Conservation (phyloP, 37 sponge, comb jelly and placozoan species). For the Petrosia ficiformis region DNA sequence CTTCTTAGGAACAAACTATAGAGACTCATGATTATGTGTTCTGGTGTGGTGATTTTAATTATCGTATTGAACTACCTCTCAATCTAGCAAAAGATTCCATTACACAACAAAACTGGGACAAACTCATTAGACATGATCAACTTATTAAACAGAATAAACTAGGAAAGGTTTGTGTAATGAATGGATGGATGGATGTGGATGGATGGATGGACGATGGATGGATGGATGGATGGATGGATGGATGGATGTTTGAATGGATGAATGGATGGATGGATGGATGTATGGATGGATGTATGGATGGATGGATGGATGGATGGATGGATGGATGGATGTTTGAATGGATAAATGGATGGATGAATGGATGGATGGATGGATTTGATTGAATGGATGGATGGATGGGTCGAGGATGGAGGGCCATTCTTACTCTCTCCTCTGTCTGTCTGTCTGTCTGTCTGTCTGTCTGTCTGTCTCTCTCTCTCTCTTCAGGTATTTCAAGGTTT, state of each 20-base stretch:
- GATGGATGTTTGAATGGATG: no score
- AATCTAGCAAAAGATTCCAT: conserved; percentile 75
- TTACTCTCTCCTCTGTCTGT: not conserved
- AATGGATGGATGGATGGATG: no score
- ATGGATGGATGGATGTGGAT: not conserved
- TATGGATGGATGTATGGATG: no score
- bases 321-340: no score
- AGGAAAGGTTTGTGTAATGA: conserved; percentile 42
- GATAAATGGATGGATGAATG: no score
- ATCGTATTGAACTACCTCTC: conserved; percentile 90
- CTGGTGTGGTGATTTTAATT: conserved; percentile 99
- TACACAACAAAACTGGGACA: conserved; percentile 49
- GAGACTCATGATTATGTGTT: conserved; percentile 95
- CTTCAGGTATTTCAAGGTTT: conserved; percentile 89
- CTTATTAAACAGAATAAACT: conserved; percentile 73
- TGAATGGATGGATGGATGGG: no score
- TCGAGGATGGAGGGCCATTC: no score
- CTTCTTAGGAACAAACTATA: conserved; percentile 68
- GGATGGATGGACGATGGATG: no score
- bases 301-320: no score
- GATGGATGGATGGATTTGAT: no score
- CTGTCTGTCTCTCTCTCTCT: not conserved
- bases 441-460: no score
- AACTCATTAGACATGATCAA: conserved; percentile 77
- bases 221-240: no score